Evolutionary conservation across 2,113 vertebrate genomes (phyloP).

Genomic region (Trichomycterus rosablanca): DNA sequence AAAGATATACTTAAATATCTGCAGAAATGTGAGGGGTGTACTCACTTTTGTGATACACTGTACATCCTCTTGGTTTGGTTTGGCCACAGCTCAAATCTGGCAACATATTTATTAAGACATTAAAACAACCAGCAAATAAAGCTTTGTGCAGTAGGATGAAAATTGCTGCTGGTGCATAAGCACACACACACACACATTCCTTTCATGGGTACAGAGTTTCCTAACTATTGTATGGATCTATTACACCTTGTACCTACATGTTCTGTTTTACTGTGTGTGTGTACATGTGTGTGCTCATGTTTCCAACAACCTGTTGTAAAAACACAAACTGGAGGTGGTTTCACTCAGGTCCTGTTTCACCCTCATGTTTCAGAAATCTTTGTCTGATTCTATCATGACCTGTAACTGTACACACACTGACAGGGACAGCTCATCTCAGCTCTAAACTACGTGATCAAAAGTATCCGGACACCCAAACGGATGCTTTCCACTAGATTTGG

Average conservation of each 20-base stretch:
- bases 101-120: too few species aligned
- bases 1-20: too few species aligned
- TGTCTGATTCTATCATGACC: background rate
- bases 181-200: background rate
- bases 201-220: background rate
- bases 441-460: too few species aligned
- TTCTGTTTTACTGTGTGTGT: background rate
- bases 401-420: background rate
- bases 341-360: conserved; percentile 29
- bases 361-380: background rate
- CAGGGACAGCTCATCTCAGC: too few species aligned
- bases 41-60: too few species aligned
- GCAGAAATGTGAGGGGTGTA: too few species aligned
- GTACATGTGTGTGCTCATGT: background rate
- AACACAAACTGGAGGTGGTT: conserved; percentile 25
- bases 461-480: conserved; percentile 29
- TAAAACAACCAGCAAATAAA: too few species aligned
- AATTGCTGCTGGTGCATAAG: too few species aligned
- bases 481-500: too few species aligned
- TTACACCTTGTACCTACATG: conserved; percentile 18
- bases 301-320: conserved; percentile 30
- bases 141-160: too few species aligned
- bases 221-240: background rate
- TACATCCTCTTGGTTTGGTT: too few species aligned
- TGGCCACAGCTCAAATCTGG: too few species aligned